A percentile compares a stretch with the other conserved stretches of the same genome.
Evolutionary conservation across 2,888 invertebrate genomes (phyloP).

Genomic region (Cantharis flavilabris): DNA sequence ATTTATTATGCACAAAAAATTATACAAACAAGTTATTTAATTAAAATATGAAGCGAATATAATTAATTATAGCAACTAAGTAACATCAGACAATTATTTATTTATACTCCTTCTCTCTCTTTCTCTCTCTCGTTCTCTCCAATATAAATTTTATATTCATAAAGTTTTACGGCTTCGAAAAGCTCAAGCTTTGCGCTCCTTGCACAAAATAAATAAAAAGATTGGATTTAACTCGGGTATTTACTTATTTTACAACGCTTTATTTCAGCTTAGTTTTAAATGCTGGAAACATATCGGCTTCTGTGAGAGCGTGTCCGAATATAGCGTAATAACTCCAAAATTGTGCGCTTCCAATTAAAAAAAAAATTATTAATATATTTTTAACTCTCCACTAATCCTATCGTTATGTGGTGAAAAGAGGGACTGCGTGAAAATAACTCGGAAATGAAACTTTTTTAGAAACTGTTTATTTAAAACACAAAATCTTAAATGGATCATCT

Average conservation of each 20-base stretch:
- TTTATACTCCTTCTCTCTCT: neutral
- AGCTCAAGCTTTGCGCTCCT: neutral
- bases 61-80: neutral
- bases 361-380: too few species aligned
- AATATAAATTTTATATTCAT: neutral
- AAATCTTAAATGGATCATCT: too few species aligned
- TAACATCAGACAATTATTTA: neutral
- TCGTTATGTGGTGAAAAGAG: too few species aligned
- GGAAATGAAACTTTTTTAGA: too few species aligned
- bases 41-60: neutral
- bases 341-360: too few species aligned
- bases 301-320: neutral
- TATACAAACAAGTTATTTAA: neutral
- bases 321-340: too few species aligned
- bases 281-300: neutral
- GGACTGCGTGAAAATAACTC: too few species aligned
- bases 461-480: too few species aligned
- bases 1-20: neutral
- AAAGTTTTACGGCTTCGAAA: neutral
- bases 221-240: neutral
- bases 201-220: neutral
- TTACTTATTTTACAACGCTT: neutral
- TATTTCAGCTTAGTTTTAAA: neutral
- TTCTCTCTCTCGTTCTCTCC: neutral
- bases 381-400: too few species aligned